Evolutionary conservation across 2,113 vertebrate species (phyloP).

Genomic region (Bagarius yarrelli): DNA sequence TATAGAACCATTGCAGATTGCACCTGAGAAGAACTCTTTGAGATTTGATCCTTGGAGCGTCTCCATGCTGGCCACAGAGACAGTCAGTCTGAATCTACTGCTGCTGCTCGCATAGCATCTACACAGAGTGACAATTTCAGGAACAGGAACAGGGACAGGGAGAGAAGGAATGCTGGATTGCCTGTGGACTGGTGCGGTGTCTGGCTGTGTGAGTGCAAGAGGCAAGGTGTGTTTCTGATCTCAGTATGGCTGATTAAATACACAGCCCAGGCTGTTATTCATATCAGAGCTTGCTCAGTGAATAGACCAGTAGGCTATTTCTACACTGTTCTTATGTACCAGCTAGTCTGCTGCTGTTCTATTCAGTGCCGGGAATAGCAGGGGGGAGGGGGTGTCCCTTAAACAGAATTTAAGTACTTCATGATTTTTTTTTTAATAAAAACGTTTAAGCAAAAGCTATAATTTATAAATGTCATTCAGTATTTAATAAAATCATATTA

Average conservation of each 20-base stretch:
- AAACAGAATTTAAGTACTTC: neutral
- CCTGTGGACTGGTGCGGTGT: no score
- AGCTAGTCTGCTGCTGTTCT: slow-evolving; percentile 13
- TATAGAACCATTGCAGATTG: neutral
- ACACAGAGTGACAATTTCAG: neutral
- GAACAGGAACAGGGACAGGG: neutral
- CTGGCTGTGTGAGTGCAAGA: slow-evolving; percentile 9
- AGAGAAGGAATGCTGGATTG: neutral
- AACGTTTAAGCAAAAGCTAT: neutral
- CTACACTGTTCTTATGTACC: slow-evolving; percentile 24
- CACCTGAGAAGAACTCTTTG: neutral
- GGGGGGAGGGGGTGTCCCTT: neutral
- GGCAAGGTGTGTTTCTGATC: neutral
- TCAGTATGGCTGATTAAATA: slow-evolving; percentile 41
- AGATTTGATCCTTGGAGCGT: neutral
- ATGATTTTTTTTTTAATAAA: slow-evolving; percentile 6
- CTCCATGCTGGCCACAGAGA: neutral
- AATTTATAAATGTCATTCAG: slow-evolving; percentile 10
- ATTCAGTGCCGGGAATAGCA: slow-evolving; percentile 1
- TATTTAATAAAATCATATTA: slow-evolving; percentile 23
- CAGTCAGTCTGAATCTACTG: neutral
- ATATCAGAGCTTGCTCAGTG: slow-evolving; percentile 35
- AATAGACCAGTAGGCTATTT: slow-evolving; percentile 38
- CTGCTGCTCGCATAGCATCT: neutral
- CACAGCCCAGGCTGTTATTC: slow-evolving; percentile 39